Percentiles rank a stretch among this genome's conserved stretches.
phyloP scores from a whole-genome alignment of 2,797 vertebrate genomes.

The Numenius phaeopus region DNA sequence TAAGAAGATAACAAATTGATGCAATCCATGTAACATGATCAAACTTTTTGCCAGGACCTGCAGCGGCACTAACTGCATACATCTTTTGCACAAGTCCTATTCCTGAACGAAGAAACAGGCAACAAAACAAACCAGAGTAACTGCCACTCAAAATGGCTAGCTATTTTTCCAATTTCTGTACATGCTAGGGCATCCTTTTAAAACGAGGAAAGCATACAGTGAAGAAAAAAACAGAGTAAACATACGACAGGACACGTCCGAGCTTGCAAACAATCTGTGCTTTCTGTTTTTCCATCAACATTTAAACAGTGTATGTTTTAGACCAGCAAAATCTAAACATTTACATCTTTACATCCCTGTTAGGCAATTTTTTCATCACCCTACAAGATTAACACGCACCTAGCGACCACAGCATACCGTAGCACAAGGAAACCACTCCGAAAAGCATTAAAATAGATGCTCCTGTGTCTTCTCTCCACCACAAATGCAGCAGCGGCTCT shows the following conservation, averaged over 20 bases:
- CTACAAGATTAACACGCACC: background rate
- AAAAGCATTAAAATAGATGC: background rate
- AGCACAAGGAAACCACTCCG: background rate
- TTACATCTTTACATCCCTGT: slow-evolving; percentile 26
- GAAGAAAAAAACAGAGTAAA: background rate
- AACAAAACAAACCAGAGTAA: background rate
- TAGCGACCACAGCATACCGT: rapidly evolving
- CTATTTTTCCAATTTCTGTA: background rate
- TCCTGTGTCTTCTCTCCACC: background rate
- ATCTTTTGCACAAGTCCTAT: background rate
- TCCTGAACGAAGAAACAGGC: background rate
- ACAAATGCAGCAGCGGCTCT: rapidly evolving
- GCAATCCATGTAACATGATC: background rate
- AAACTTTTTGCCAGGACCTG: background rate
- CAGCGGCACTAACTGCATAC: background rate
- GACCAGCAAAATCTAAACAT: slow-evolving; percentile 33
- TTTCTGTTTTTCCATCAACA: background rate
- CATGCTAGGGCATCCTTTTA: background rate
- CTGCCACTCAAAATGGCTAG: background rate
- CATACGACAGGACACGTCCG: background rate
- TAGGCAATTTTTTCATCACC: slow-evolving; percentile 3
- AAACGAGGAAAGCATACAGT: background rate
- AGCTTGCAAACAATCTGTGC: slow-evolving; percentile 30
- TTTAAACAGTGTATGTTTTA: slow-evolving; percentile 40
- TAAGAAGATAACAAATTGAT: background rate